phyloP scores from a whole-genome alignment of 2,113 vertebrate species.

The Pedetes capensis region DNA sequence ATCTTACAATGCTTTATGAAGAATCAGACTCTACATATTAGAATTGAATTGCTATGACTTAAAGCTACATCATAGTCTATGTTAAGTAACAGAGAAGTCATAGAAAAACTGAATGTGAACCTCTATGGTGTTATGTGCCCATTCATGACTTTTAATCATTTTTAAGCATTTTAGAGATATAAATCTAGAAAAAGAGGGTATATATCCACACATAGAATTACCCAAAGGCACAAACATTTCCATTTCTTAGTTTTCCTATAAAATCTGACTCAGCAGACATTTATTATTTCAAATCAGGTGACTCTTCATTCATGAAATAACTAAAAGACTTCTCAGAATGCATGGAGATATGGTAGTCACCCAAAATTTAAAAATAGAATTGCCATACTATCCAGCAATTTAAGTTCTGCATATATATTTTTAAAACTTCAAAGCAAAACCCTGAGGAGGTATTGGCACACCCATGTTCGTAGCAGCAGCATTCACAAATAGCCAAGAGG shows the following conservation, averaged over 20 bases:
- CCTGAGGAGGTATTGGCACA: background rate
- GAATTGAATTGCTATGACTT: background rate
- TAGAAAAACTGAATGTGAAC: background rate
- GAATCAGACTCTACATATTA: background rate
- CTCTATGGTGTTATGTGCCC: background rate
- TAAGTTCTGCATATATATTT: background rate
- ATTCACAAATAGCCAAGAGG: background rate
- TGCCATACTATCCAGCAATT: background rate
- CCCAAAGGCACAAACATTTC: background rate
- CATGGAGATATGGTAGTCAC: background rate
- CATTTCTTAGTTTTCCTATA: background rate
- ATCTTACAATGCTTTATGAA: background rate
- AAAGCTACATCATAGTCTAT: background rate
- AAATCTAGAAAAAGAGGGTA: background rate
- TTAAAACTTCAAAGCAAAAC: background rate
- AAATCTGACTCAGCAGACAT: background rate
- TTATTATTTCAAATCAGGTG: background rate
- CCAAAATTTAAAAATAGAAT: constrained; percentile 19
- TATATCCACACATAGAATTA: background rate
- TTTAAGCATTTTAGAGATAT: background rate
- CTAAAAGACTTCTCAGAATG: background rate
- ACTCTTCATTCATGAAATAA: constrained; percentile 13
- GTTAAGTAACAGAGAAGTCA: background rate
- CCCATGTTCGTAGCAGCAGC: background rate
- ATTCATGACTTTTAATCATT: constrained; percentile 8